These are phyloP conservation scores for Callinectes sapidus DNA, from an alignment of 2,888 invertebrate species.

Conservation along the genomic window DNA sequence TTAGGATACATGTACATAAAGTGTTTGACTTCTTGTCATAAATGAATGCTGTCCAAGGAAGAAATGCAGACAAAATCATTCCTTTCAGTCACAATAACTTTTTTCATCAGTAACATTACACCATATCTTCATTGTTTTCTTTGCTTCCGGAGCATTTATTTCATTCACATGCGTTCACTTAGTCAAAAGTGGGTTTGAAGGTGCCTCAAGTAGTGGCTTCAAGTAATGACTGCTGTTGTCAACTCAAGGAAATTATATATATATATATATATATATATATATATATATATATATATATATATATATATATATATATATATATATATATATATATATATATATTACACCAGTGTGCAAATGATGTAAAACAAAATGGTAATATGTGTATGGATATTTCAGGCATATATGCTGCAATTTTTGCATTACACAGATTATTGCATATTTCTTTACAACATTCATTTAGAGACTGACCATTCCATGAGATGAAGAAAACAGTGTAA, in stretches of 20 bases:
- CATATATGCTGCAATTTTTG: not conserved
- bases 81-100: not conserved
- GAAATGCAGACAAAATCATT: not conserved
- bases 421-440: constrained; percentile 4
- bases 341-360: not conserved
- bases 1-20: constrained; percentile 23
- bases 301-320: constrained; percentile 1
- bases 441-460: constrained; percentile 23
- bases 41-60: constrained; percentile 36
- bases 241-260: not conserved
- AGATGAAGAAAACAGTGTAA: not conserved
- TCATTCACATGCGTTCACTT: not conserved
- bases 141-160: not conserved
- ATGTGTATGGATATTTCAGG: not conserved
- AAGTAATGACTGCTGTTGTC: not conserved
- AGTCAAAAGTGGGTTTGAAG: constrained; percentile 15
- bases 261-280: not conserved
- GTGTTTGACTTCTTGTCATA: constrained; percentile 28
- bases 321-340: not conserved
- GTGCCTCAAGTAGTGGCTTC: constrained; percentile 13
- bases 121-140: not conserved
- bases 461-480: not conserved
- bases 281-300: constrained; percentile 1
- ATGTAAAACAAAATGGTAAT: constrained; percentile 3
- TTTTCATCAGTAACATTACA: not conserved